Evolutionary conservation across 1,140 invertebrate genomes (phyloP).

Genomic region (Dinoponera quadriceps): DNA sequence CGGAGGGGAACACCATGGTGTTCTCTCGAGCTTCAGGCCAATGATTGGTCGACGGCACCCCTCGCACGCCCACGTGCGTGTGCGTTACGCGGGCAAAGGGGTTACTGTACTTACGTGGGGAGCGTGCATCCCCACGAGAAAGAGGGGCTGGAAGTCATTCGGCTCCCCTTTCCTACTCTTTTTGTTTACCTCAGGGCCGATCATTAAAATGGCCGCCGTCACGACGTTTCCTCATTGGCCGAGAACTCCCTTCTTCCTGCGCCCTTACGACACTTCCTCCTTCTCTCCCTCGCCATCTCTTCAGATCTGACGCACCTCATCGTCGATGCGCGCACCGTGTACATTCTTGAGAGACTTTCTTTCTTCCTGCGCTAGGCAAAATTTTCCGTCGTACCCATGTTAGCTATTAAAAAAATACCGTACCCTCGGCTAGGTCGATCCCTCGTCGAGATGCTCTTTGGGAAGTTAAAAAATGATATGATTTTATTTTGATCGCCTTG

Average conservation of each 20-base stretch:
- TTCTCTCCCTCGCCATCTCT: conserved; percentile 69
- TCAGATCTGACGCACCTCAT: conserved; percentile 76
- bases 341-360: conserved; percentile 44
- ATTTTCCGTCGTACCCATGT: background rate
- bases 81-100: conserved; percentile 76
- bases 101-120: conserved; percentile 77
- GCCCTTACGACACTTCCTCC: conserved; percentile 48
- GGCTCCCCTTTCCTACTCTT: conserved; percentile 78
- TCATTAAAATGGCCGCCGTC: conserved; percentile 86
- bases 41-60: conserved; percentile 82
- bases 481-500: no score
- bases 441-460: background rate
- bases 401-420: background rate
- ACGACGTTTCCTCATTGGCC: conserved; percentile 83
- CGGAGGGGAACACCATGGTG: conserved; percentile 66
- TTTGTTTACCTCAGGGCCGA: conserved; percentile 85
- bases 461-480: background rate
- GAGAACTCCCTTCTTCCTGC: conserved; percentile 74
- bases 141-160: conserved; percentile 84
- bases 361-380: background rate
- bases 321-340: conserved; percentile 67
- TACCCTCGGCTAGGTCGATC: background rate
- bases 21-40: conserved; percentile 69
- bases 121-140: conserved; percentile 61
- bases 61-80: conserved; percentile 80